Conservation (phyloP, 2,797 vertebrate genomes). For the Pogoniulus pusillus region DNA sequence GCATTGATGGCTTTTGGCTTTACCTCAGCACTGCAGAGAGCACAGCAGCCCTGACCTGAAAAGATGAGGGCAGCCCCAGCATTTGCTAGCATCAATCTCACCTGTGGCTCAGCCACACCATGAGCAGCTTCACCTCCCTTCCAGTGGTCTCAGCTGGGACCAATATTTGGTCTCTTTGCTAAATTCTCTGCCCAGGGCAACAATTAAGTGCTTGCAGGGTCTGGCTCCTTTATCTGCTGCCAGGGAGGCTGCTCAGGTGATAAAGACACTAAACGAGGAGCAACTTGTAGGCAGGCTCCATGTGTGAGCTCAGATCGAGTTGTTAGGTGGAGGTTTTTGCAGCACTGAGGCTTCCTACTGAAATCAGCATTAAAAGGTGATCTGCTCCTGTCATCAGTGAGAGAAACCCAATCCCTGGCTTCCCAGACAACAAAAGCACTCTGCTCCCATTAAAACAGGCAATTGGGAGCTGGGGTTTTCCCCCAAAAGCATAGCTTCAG, state of each 20-base stretch:
- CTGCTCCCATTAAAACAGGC: not conserved
- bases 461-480: not conserved
- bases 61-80: not conserved
- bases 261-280: not conserved
- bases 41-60: not conserved
- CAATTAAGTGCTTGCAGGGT: not conserved
- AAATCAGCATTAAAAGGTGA: not conserved
- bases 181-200: not conserved
- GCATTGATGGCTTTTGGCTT: not conserved
- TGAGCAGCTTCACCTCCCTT: not conserved
- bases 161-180: not conserved
- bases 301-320: not conserved
- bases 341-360: not conserved
- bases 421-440: not conserved
- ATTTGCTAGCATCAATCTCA: not conserved
- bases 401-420: not conserved
- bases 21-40: not conserved
- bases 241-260: not conserved
- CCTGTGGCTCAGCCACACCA: not conserved
- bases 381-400: not conserved
- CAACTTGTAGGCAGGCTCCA: not conserved
- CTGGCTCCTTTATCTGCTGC: not conserved
- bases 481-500: conserved; percentile 7
- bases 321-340: not conserved
- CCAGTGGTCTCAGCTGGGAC: not conserved